A percentile compares a stretch with the other conserved stretches of the same genome.
phyloP scores from a whole-genome alignment of 2,888 invertebrate species.

The Eulithis prunata region DNA sequence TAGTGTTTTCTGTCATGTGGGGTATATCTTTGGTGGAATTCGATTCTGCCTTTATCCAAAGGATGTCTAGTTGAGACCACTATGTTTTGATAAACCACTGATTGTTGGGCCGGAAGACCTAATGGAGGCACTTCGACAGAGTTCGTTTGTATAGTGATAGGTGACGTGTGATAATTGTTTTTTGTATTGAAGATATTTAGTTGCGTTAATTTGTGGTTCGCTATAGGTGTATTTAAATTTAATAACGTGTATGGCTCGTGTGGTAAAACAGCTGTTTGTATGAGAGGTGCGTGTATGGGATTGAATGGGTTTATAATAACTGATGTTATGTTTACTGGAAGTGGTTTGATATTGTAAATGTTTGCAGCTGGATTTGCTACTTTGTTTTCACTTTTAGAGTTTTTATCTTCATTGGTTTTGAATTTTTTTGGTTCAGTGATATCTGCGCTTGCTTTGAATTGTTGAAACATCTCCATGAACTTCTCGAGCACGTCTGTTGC shows the following conservation, averaged over 20 bases:
- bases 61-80: conserved; percentile 55
- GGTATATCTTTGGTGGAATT: conserved; percentile 10
- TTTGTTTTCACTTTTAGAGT: conserved; percentile 4
- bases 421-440: conserved; percentile 14
- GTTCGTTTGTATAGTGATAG: conserved; percentile 70
- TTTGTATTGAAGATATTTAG: conserved; percentile 29
- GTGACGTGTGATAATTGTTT: conserved; percentile 28
- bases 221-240: conserved; percentile 19
- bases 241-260: conserved; percentile 17
- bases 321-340: conserved; percentile 17
- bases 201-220: conserved; percentile 31
- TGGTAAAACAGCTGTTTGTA: conserved; percentile 12
- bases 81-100: conserved; percentile 63
- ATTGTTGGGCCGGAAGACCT: conserved; percentile 57
- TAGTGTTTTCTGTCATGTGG: conserved; percentile 3
- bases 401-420: not conserved
- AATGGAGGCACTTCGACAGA: conserved; percentile 65
- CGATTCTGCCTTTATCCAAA: conserved; percentile 5
- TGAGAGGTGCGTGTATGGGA: conserved; percentile 14
- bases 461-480: conserved; percentile 59
- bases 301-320: conserved; percentile 24
- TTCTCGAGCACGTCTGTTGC: conserved; percentile 50
- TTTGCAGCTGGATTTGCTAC: not conserved
- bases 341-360: conserved; percentile 4
- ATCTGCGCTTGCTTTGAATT: conserved; percentile 53